Percentiles rank a stretch among this genome's conserved stretches.
These are phyloP conservation scores for Chaetura pelagica DNA, from an alignment of 2,113 vertebrate genomes.

Conservation along the genomic window DNA sequence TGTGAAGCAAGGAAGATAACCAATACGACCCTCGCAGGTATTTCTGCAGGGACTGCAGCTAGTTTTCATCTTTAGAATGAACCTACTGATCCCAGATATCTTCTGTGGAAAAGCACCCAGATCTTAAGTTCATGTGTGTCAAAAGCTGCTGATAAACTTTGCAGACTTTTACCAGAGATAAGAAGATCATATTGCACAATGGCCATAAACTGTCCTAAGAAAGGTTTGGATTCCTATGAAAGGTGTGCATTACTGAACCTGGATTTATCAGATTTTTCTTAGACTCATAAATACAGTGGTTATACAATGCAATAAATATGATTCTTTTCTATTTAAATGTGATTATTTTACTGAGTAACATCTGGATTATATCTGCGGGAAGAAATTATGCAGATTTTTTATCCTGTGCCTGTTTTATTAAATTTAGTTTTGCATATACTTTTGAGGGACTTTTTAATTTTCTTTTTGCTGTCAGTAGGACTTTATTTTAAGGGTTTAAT, in stretches of 20 bases:
- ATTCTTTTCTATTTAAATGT: not conserved
- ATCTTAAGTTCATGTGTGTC: not conserved
- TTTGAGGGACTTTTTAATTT: not conserved
- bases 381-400: not conserved
- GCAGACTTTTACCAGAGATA: slow-evolving; percentile 23
- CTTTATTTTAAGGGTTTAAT: not conserved
- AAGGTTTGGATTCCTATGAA: not conserved
- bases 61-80: not conserved
- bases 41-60: not conserved
- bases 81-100: not conserved
- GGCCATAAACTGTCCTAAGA: not conserved
- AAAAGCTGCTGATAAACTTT: slow-evolving; percentile 10
- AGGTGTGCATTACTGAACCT: not conserved
- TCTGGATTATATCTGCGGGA: not conserved
- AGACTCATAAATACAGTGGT: not conserved
- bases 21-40: not conserved
- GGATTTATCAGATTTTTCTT: not conserved
- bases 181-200: not conserved
- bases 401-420: not conserved
- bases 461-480: not conserved
- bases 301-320: not conserved
- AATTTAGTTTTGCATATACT: not conserved
- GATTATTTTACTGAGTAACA: not conserved
- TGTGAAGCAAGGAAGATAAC: not conserved
- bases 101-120: not conserved